Evolutionary conservation across 92 coral and sea anemone species (phyloP).

Genomic region (Siderastrea radians): DNA sequence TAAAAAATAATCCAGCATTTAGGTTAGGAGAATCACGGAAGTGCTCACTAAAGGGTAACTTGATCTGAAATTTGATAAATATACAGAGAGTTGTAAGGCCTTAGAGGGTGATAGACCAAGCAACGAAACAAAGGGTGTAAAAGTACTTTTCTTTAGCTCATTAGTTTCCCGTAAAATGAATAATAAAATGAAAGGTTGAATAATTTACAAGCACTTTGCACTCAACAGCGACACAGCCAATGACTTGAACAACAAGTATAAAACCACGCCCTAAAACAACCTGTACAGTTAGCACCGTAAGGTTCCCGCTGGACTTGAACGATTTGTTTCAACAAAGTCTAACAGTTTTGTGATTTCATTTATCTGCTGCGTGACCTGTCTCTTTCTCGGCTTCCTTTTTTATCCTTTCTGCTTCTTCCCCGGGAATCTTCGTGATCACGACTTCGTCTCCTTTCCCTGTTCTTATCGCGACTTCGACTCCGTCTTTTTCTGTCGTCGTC

Average conservation of each 20-base stretch:
- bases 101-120: too few relatives aligned
- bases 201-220: background rate
- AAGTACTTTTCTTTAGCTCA: background rate
- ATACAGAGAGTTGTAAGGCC: background rate
- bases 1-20: too few relatives aligned
- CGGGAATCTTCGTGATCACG: constrained; percentile 58
- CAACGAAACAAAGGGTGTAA: too few relatives aligned
- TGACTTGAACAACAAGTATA: background rate
- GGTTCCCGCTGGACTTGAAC: background rate
- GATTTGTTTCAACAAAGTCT: background rate
- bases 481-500: constrained; percentile 62
- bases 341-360: background rate
- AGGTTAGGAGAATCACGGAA: too few relatives aligned
- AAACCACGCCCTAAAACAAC: background rate
- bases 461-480: constrained; percentile 64
- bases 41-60: too few relatives aligned
- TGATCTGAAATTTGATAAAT: too few relatives aligned
- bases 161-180: background rate
- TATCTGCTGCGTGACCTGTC: constrained; percentile 43
- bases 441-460: constrained; percentile 72
- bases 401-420: constrained; percentile 26
- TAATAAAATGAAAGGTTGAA: background rate
- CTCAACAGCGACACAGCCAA: background rate
- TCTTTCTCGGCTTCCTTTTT: constrained; percentile 25
- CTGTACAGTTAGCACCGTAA: background rate